Percentiles rank a stretch among this genome's conserved stretches.
Evolutionary conservation across 2,113 vertebrate species (phyloP).

Genomic region (Hippopotamus amphibius): DNA sequence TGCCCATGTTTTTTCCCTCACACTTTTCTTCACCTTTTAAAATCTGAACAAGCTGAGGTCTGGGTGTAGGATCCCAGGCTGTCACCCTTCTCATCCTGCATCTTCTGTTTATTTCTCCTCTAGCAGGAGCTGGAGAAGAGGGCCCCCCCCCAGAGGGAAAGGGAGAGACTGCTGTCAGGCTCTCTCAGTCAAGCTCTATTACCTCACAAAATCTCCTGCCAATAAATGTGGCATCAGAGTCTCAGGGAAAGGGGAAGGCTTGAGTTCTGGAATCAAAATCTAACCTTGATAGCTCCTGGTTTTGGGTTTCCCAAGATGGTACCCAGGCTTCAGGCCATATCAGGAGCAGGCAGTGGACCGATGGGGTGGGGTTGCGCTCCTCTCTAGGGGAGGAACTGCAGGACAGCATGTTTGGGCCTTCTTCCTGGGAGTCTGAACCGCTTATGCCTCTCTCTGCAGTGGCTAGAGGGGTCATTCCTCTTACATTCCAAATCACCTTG

Average conservation of each 20-base stretch:
- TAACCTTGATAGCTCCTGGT: background rate
- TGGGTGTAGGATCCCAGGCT: background rate
- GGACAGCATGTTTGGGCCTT: background rate
- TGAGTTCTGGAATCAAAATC: background rate
- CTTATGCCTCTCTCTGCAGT: background rate
- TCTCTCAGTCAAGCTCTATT: background rate
- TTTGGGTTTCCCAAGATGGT: background rate
- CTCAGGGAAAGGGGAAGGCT: background rate
- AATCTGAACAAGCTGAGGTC: background rate
- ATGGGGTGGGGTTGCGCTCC: background rate
- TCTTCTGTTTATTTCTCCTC: background rate
- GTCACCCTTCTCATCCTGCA: background rate
- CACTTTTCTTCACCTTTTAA: background rate
- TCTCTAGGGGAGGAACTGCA: background rate
- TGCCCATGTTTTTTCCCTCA: background rate
- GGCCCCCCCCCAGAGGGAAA: background rate
- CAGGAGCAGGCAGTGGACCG: fast-evolving
- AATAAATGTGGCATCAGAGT: background rate
- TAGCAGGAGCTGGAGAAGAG: background rate
- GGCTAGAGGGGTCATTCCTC: background rate
- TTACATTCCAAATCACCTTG: background rate
- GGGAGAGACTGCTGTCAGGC: background rate
- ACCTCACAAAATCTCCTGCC: background rate
- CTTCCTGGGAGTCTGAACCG: background rate
- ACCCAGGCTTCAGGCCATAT: background rate